Conservation (phyloP, 2,888 invertebrate genomes). For the Ischnura elegans region DNA sequence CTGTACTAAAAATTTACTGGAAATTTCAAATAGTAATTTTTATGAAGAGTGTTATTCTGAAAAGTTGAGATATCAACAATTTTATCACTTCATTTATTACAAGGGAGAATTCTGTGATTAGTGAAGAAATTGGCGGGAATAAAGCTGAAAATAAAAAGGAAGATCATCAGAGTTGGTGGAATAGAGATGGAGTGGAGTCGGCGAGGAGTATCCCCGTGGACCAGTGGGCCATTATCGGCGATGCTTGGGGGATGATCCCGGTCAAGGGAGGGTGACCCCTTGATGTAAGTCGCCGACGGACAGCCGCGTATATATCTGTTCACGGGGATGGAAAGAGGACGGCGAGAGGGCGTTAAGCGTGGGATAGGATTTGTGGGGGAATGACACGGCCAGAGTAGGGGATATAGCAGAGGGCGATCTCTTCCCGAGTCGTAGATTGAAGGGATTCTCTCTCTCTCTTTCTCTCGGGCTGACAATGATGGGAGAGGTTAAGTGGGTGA, state of each 20-base stretch:
- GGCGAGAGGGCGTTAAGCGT: not conserved
- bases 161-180: not conserved
- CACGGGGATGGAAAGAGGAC: not conserved
- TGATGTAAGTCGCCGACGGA: not conserved
- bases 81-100: too few relatives aligned
- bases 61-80: too few relatives aligned
- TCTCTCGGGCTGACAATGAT: slow-evolving; percentile 37
- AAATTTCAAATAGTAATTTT: too few relatives aligned
- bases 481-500: slow-evolving; percentile 47
- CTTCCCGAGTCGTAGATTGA: not conserved
- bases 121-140: not conserved
- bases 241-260: slow-evolving; percentile 14
- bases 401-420: too few relatives aligned
- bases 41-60: too few relatives aligned
- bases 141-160: not conserved
- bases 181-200: not conserved
- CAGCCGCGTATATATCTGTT: not conserved
- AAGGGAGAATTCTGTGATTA: too few relatives aligned
- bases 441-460: slow-evolving; percentile 20
- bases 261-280: not conserved
- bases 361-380: not conserved
- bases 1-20: too few relatives aligned
- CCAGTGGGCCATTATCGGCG: not conserved
- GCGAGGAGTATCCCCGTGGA: not conserved
- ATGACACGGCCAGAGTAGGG: too few relatives aligned